Conservation (phyloP, 2,113 vertebrate species). For the Anser brachyrhynchus region DNA sequence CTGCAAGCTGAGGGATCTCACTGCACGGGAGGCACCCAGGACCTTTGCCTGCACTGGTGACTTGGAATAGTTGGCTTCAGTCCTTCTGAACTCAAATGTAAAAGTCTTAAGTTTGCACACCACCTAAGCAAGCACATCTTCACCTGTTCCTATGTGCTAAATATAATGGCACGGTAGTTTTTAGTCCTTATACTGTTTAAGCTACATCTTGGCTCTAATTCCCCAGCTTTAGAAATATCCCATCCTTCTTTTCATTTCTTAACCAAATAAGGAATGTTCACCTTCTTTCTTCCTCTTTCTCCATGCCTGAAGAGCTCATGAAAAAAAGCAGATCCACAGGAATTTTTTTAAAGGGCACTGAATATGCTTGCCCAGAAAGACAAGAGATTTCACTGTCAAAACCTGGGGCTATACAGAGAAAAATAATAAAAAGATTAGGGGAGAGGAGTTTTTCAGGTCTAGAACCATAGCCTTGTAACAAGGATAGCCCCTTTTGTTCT, state of each 20-base stretch:
- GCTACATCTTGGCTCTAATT: background rate
- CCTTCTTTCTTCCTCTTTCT: background rate
- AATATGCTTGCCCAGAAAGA: background rate
- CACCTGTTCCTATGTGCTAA: background rate
- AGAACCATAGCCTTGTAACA: conserved; percentile 51
- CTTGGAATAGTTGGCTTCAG: background rate
- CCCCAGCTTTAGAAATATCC: background rate
- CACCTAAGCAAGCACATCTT: background rate
- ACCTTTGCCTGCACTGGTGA: background rate
- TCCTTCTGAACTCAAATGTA: background rate
- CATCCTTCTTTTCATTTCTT: background rate
- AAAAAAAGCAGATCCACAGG: background rate
- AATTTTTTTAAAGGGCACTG: background rate
- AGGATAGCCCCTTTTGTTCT: conserved; percentile 45
- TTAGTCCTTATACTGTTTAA: background rate
- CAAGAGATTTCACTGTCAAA: conserved; percentile 15
- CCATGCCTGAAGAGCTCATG: rapidly evolving
- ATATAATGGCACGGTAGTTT: background rate
- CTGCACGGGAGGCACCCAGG: background rate
- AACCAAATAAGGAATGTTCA: background rate
- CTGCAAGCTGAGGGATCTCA: background rate
- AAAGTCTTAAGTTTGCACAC: background rate
- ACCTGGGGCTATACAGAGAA: conserved; percentile 7
- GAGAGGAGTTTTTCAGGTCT: background rate
- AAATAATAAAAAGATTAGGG: conserved; percentile 34